Evolutionary conservation across 1,140 invertebrate species (phyloP), one percentile per base, ranked within the genome.

Genomic region (Tetramorium parvispinum): DNA sequence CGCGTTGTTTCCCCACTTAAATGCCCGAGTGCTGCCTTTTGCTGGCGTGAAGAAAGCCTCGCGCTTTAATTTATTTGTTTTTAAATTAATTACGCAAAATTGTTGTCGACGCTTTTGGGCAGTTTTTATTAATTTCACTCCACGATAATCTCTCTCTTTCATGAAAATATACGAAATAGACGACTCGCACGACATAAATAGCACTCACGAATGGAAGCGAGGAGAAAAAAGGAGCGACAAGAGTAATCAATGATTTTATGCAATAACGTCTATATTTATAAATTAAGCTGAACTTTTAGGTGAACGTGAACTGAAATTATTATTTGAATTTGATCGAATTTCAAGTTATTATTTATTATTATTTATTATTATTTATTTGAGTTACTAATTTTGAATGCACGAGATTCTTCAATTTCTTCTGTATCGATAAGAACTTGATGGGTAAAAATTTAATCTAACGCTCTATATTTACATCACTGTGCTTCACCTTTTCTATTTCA

Each of bases 241-340:
- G 37, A 8, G 32, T 59, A 24, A 55, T 55, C 32, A 55, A 55
- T 24, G 53, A 75, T 21, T 68, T 68, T 68, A 68, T 43, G 53
- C 7, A 40, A 59, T 24, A 57, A 75, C 57, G n/a, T 43, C 37
- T 24, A 59, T 75, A 43, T 75, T 75, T 75, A 75, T 24, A 40
- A 75, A n/a, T 75, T 43, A 18, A 1, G n/a, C 11, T 75, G 57
- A 57, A n/a, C n/a, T 75, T 75, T 57, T 75, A 75, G 32, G 11
- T 11, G 32, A 55, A 51, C 49, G 49, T 32, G 32, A 55, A n/a
- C n/a, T n/a, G n/a, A n/a, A n/a, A n/a, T n/a, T n/a, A n/a, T n/a
- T n/a, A n/a, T n/a, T 68, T 49, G 21, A 10, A 68, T 46, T 68
- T 46, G n/a, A 43, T 63, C 32, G 27, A 43, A 43, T 43, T n/a